Evolutionary conservation across 2,113 vertebrate genomes (phyloP), one percentile per base, ranked within the genome.

Genomic region (Elaphurus davidianus): DNA sequence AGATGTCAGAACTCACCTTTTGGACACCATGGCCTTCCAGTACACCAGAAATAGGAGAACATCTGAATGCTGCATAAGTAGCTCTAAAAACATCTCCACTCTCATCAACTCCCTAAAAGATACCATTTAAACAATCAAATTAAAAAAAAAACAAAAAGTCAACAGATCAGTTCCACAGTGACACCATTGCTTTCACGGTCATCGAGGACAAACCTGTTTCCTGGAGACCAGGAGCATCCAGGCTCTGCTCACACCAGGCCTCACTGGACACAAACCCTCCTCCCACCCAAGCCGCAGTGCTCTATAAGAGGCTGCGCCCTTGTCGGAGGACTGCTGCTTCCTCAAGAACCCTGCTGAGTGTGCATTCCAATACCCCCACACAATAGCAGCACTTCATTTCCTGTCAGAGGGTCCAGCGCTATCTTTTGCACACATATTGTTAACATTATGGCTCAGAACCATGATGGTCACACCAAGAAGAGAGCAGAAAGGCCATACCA

Each of bases 11-110:
- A 54, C 88, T 98, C 98, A 99, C 99, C 99, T 99, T 99, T 79
- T 99, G 99, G 96, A 99, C 99, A 95, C 99, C 97, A 5, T 97
- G 96, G 47, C 98, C 98, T 97, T 99, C 98, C 27, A 99, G 98
- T 30, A 94, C 98, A 45, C 99, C 99, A 47, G 99, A 99, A 92
- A 99, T 97, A 94, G 87, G 98, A 83, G 99, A 99, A 98, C 99
- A 99, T 93, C 98, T 99, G 90, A 99, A 99, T 52, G 99, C 99
- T 0, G 99, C 99, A 98, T 99, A 99, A 27, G 99, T 99, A 89
- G 99, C 99, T 87, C 99, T 99, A 96, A 99, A 99, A 83, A 99
- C 99, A 87, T 99, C 99, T 89, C 98, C 99, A 87, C 98, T 99
- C 95, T 98, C 98, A 98, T 99, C 99, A 79, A 99, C 99, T 78